A percentile compares a stretch with the other conserved stretches of the same genome.
phyloP scores from a whole-genome alignment of 2,888 invertebrate species.

The Trichopria drosophilae region DNA sequence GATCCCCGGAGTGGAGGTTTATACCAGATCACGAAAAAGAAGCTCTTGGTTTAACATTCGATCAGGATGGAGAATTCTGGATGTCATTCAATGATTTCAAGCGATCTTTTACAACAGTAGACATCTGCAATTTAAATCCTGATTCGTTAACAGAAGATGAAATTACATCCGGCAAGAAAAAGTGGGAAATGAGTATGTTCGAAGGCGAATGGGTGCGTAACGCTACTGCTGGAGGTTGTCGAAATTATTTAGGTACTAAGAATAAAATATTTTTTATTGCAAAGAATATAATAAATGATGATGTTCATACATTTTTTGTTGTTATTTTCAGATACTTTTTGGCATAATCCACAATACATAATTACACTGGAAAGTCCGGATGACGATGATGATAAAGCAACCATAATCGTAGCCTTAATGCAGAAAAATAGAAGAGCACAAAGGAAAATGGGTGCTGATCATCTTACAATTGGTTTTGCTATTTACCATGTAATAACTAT shows the following conservation, averaged over 20 bases:
- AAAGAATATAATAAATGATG: neutral
- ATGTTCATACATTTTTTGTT: neutral
- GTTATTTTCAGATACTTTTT: constrained; percentile 77
- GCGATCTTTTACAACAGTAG: constrained; percentile 80
- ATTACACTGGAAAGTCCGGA: constrained; percentile 82
- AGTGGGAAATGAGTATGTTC: constrained; percentile 92
- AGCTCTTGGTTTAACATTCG: constrained; percentile 84
- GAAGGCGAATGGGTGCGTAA: constrained; percentile 92
- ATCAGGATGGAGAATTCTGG: constrained; percentile 97
- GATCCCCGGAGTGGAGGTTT: constrained; percentile 88
- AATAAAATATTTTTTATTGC: constrained; percentile 52
- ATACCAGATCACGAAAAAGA: constrained; percentile 84
- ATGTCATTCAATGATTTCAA: constrained; percentile 91
- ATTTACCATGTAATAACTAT: constrained; percentile 82
- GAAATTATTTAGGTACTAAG: constrained; percentile 76
- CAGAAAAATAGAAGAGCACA: constrained; percentile 94
- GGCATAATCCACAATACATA: constrained; percentile 82
- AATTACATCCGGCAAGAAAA: constrained; percentile 68
- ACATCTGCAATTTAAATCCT: constrained; percentile 94
- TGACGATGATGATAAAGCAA: constrained; percentile 88
- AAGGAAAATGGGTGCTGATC: constrained; percentile 85
- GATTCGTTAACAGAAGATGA: constrained; percentile 84
- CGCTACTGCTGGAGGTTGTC: constrained; percentile 94
- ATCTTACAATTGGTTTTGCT: constrained; percentile 94
- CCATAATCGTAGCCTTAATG: constrained; percentile 91